phyloP scores from a whole-genome alignment of 2,113 vertebrate genomes.

The Bothrops jararaca region DNA sequence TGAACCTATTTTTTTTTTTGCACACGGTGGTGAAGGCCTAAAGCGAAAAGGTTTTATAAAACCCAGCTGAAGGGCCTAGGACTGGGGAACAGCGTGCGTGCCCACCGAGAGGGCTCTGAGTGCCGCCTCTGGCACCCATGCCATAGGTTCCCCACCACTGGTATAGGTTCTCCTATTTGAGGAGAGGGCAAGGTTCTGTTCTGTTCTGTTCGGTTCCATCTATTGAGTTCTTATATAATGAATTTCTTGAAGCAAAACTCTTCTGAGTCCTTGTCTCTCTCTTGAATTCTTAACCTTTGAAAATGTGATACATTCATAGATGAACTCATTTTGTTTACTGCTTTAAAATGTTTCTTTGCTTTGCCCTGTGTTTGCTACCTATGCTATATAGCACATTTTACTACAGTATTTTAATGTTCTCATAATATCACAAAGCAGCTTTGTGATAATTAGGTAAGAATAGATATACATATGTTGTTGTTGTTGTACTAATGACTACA shows the following conservation, averaged over 20 bases:
- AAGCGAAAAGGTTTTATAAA: too few species aligned
- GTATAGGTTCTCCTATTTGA: too few species aligned
- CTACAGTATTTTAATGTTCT: not conserved
- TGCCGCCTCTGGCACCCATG: too few species aligned
- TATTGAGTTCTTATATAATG: not conserved
- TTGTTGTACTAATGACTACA: not conserved
- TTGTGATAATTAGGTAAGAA: not conserved
- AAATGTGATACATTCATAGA: not conserved
- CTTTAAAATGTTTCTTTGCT: not conserved
- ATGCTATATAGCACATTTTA: not conserved
- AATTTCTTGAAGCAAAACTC: not conserved
- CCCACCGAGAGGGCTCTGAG: too few species aligned
- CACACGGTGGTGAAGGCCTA: too few species aligned
- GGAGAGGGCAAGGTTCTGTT: too few species aligned
- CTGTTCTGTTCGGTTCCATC: not conserved
- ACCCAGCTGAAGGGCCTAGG: too few species aligned
- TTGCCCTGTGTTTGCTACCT: not conserved
- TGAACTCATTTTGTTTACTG: not conserved
- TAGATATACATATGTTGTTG: not conserved
- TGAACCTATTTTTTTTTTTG: too few species aligned
- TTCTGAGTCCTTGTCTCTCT: not conserved
- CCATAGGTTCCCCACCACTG: too few species aligned
- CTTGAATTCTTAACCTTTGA: not conserved
- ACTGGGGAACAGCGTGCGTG: too few species aligned
- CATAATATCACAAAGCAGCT: not conserved